These are phyloP conservation scores for Drosophila macrospina DNA, from an alignment of 2,888 invertebrate genomes.

Conservation along the genomic window DNA sequence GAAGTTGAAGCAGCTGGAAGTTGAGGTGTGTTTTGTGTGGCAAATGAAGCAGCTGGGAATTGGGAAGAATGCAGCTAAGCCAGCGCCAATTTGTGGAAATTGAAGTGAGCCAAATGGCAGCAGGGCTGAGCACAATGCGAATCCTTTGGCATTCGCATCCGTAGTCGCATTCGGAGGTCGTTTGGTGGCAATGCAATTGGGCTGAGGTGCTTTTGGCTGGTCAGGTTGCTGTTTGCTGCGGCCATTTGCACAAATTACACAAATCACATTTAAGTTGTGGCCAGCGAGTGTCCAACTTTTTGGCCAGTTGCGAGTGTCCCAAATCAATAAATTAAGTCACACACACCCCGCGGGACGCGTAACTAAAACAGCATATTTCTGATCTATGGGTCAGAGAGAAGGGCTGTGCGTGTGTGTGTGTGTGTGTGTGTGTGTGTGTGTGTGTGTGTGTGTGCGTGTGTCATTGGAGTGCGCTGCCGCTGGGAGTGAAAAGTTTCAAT, in stretches of 20 bases:
- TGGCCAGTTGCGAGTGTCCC: slow-evolving; percentile 32
- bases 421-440: not conserved
- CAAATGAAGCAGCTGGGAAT: slow-evolving; percentile 8
- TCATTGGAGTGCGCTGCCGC: slow-evolving; percentile 29
- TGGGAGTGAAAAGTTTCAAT: slow-evolving; percentile 61
- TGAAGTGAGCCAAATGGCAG: slow-evolving; percentile 13
- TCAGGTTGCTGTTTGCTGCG: not conserved
- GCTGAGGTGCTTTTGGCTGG: not conserved
- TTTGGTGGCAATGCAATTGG: slow-evolving; percentile 34
- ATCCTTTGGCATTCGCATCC: slow-evolving; percentile 6
- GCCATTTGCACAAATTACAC: slow-evolving; percentile 46
- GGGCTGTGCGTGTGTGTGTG: not conserved
- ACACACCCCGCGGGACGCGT: slow-evolving; percentile 35
- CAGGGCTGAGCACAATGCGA: slow-evolving; percentile 1
- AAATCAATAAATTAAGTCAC: slow-evolving; percentile 59
- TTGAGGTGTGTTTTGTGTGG: not conserved
- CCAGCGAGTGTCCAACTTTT: slow-evolving; percentile 29
- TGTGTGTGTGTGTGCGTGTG: not conserved
- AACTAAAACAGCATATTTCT: slow-evolving; percentile 39
- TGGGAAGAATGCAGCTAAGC: slow-evolving; percentile 20
- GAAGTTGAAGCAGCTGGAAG: not conserved
- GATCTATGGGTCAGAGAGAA: not conserved
- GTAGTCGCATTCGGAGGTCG: not conserved
- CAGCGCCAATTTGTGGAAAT: slow-evolving; percentile 20
- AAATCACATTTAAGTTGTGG: slow-evolving; percentile 54